Evolutionary conservation across 2,113 vertebrate genomes (phyloP), one percentile per base, ranked within the genome.

Genomic region (Corapipo altera): DNA sequence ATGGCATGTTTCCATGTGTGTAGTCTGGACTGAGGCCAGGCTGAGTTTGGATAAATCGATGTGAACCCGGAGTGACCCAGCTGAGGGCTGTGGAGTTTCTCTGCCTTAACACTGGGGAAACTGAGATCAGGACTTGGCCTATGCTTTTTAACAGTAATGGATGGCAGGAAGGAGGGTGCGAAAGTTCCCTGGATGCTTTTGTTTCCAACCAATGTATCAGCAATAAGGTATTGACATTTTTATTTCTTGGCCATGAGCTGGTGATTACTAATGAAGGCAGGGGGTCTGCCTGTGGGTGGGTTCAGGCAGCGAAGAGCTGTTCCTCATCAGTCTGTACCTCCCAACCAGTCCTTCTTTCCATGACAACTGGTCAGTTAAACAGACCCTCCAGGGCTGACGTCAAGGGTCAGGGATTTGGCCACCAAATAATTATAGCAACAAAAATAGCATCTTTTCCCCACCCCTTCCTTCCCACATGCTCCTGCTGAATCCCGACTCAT

Each of bases 401-500:
- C 89, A 79, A 76, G 93, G 94, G 95, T 94, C 89, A 93, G 55
- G 44, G 96, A 92, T 92, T 89, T 89, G 84, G 91, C 88, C 91
- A 92, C 59, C 15, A 46, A 96, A 95, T 96, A 94, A 96, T 95
- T 93, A 89, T 4, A 94, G 82, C 66, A 91, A 33, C 70, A 59
- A 83, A 96, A 94, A 95, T 92, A 96, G 95, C 58, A 79, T 88
- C 51, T 19, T 28, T 70, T 90, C 84, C 65, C 88, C 72, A 97
- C 89, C 79, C 90, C 64, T 94, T 94, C 88, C 93, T 96, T 95
- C 83, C 90, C 89, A 87, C 89, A 89, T 22, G 71, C 89, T 93
- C 12, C 88, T 94, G 81, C 81, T 90, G 93, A 93, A 94, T 94
- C 95, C 92, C 18, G 0, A 62, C 79, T 95, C 59, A 95, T 94